Base-by-base conservation (phyloP, 2,888 invertebrate genomes). In the Troides helena region DNA sequence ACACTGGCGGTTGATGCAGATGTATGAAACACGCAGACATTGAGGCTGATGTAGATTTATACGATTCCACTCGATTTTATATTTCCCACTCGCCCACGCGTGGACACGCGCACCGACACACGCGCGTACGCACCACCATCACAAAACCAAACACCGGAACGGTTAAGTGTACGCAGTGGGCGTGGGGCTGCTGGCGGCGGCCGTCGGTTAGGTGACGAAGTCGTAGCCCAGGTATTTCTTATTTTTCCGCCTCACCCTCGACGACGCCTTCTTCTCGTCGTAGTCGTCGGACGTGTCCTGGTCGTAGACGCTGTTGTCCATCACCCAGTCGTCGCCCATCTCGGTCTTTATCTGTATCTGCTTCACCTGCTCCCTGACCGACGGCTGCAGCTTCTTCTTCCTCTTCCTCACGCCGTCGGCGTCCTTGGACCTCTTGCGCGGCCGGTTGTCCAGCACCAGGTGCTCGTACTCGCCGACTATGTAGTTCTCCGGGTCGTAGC, bases 171-270 rank as follows among this genome's bases (percentile, higher is more conserved):
- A 62, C 39, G 36, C 17, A 12, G 46, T 12, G n/a, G 39, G n/a
- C 57, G 10, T 43, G 58, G 58, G 39, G 21, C 43, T 39, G 5
- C 39, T 8, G 18, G 58, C 3, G 18, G 56, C 2, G 0, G 58
- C 18, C 23, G 43, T 50, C 14, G 21, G 58, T 69, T 89, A 91
- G 65, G 89, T 90, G 18, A 91, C 90, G 72, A 91, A 91, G 72
- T 92, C 91, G 68, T 90, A 91, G 0, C 90, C 91, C 23, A 91
- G 64, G 72, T 92, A 92, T 77, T 90, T 92, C 74, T 92, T 92
- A 89, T 92, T 92, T 90, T 90, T 91, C 78, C 92, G 85, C 72
- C 92, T 80, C 1, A 90, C 92, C 4, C 92, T 72, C 0, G 87
- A 77, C 0, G 87, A 85, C 0, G 85, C 87, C 43, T 89, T 89